Evolutionary conservation across 2,888 invertebrate genomes (phyloP), one percentile per base, ranked within the genome.

Genomic region (Agapetus fuscipes): DNA sequence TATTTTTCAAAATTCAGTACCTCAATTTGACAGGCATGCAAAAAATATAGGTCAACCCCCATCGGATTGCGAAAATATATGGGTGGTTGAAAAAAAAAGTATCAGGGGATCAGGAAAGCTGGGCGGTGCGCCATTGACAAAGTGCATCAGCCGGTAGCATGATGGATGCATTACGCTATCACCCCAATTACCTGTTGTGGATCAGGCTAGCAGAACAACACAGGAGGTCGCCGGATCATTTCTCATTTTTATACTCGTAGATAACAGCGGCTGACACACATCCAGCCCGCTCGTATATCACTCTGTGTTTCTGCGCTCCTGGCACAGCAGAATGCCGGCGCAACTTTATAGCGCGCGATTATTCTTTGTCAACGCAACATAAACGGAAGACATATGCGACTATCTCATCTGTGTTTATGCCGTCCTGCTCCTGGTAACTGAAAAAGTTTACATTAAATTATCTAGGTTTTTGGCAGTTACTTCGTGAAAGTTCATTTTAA

Each of bases 201-300:
- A 45, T 41, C 47, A 39, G 44, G 43, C 39, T 31, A 36, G 30
- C 43, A 40, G 39, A 38, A 38, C 43, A 32, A 28, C 41, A 38
- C 41, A 47, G 42, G 44, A 44, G 44, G 44, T 47, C 42, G 38
- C 16, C 34, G 44, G n/a, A 43, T 47, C 44, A 45, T 47, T 47
- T 42, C 39, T 47, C 42, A 46, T 43, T 41, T 43, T 46, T 43
- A 33, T 39, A n/a, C n/a, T n/a, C n/a, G n/a, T n/a, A 44, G 44
- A 47, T 44, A 42, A 45, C 41, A 34, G 36, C 17, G 30, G 42
- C n/a, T 42, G 44, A 47, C 44, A 46, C 32, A 41, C 32, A 35
- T 31, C 41, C 26, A 37, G 39, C 34, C 27, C 27, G 39, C 31
- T 34, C 38, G 37, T 43, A 40, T 40, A 39, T 40, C 37, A 40